phyloP scores from a whole-genome alignment of 2,113 vertebrate genomes.

The Oryzias curvinotus region DNA sequence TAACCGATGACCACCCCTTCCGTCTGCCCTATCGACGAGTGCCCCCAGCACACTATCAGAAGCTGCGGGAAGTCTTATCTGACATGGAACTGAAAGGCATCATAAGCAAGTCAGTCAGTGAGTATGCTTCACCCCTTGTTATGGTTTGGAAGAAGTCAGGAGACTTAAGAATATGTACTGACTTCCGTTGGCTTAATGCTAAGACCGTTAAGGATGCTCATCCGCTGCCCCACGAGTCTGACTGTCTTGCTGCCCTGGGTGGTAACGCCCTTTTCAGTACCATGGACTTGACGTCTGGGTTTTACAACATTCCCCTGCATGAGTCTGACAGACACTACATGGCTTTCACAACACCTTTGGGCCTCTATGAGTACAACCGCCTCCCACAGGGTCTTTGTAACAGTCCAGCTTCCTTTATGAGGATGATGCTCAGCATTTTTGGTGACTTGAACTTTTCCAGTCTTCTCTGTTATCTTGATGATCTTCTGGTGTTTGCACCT shows the following conservation, averaged over 20 bases:
- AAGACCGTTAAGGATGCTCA: no score
- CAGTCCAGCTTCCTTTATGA: constrained; percentile 11
- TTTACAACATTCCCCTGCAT: no score
- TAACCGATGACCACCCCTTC: no score
- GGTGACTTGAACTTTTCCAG: constrained; percentile 10
- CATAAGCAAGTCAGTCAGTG: background rate
- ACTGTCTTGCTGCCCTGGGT: background rate
- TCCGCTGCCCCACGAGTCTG: background rate
- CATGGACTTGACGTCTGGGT: no score
- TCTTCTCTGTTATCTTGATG: constrained; percentile 9
- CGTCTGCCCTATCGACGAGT: no score
- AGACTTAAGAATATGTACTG: no score
- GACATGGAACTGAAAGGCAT: background rate
- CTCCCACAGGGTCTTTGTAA: background rate
- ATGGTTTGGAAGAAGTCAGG: background rate
- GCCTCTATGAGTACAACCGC: background rate
- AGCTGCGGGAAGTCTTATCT: background rate
- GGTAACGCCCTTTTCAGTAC: no score
- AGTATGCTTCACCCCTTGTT: background rate
- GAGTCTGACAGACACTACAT: background rate
- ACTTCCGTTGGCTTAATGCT: no score
- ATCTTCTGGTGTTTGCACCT: background rate
- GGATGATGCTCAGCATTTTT: constrained; percentile 19
- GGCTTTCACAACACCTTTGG: background rate
- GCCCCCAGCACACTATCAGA: background rate